phyloP scores from a whole-genome alignment of 1,140 invertebrate species.

The Drosophila grimshawi region DNA sequence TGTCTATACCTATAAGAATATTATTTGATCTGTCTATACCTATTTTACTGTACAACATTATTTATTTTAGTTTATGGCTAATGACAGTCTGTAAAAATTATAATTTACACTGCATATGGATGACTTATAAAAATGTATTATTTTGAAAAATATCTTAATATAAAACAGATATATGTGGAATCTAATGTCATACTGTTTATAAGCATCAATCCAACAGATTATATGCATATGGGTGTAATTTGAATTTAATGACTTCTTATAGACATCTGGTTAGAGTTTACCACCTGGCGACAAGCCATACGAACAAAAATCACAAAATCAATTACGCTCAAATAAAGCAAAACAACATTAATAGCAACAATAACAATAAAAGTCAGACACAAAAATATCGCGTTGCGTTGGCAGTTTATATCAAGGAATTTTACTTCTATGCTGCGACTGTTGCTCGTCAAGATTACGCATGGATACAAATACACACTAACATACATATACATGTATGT shows the following conservation, averaged over 20 bases:
- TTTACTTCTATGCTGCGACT: constrained; percentile 26
- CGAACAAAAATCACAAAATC: not conserved
- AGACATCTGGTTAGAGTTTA: not conserved
- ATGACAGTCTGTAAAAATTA: no score
- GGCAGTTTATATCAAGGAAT: constrained; percentile 55
- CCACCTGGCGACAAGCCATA: not conserved
- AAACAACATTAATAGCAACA: not conserved
- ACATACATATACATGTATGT: constrained; percentile 6
- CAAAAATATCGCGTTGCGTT: constrained; percentile 39
- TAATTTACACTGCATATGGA: no score
- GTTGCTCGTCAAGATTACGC: constrained; percentile 58
- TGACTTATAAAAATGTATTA: no score
- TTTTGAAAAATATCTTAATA: no score
- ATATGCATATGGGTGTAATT: not conserved
- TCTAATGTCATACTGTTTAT: not conserved
- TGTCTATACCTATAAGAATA: no score
- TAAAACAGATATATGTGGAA: no score
- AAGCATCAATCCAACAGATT: not conserved
- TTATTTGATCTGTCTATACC: no score
- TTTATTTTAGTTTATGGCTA: no score
- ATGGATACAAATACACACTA: not conserved
- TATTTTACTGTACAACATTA: no score
- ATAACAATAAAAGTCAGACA: constrained; percentile 19
- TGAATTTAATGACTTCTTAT: not conserved
- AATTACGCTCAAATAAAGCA: not conserved